Conservation (phyloP, 2,797 vertebrate species). For the Kryptopterus vitreolus region DNA sequence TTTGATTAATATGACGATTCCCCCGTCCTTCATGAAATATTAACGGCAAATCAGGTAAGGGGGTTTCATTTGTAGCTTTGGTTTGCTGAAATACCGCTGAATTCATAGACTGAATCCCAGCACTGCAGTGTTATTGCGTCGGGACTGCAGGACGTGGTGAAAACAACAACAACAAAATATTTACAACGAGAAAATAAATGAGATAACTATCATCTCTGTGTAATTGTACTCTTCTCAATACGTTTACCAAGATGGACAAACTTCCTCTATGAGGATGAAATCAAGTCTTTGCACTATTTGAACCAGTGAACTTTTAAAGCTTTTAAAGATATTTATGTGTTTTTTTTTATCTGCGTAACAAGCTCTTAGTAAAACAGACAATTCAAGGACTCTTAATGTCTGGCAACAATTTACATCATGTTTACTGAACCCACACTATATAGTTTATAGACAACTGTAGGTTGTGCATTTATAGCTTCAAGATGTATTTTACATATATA, state of each 20-base stretch:
- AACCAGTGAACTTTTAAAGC: background rate
- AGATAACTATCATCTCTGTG: too few relatives aligned
- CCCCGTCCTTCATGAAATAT: slow-evolving; percentile 2
- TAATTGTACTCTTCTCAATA: background rate
- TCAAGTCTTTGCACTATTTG: background rate
- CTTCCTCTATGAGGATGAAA: background rate
- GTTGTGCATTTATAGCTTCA: slow-evolving; percentile 22
- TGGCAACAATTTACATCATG: background rate
- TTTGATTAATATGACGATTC: slow-evolving; percentile 21
- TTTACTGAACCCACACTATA: slow-evolving; percentile 6
- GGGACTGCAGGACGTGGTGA: background rate
- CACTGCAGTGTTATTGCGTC: slow-evolving; percentile 18
- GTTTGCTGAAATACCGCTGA: background rate
- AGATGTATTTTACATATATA: slow-evolving; percentile 24
- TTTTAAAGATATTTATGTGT: too few relatives aligned
- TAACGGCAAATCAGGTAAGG: slow-evolving; percentile 36
- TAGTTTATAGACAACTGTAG: slow-evolving; percentile 53
- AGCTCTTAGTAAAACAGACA: background rate
- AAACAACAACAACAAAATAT: background rate
- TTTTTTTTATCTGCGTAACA: background rate
- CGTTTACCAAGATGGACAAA: background rate
- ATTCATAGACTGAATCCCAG: background rate
- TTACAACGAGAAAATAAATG: background rate
- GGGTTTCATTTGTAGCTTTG: background rate
- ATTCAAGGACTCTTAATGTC: background rate